These are phyloP conservation scores for Ethmia dodecea DNA, from an alignment of 2,888 invertebrate species.

Conservation along the genomic window DNA sequence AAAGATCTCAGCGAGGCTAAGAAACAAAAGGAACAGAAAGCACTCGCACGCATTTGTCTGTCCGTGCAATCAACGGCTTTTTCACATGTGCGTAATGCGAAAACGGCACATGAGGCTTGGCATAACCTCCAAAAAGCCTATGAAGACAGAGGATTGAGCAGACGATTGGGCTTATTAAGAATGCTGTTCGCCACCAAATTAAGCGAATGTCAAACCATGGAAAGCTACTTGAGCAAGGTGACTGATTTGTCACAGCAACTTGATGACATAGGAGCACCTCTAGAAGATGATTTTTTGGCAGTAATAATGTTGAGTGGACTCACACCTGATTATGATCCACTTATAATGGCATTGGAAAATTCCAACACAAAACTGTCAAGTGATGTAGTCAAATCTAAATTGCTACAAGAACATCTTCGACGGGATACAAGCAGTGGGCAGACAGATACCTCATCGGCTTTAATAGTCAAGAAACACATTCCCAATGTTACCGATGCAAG, in stretches of 20 bases:
- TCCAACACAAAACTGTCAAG: slow-evolving; percentile 5
- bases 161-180: slow-evolving; percentile 9
- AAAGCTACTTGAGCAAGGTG: slow-evolving; percentile 11
- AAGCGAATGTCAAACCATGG: slow-evolving; percentile 9
- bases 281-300: slow-evolving; percentile 21
- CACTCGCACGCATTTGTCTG: slow-evolving; percentile 16
- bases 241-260: slow-evolving; percentile 14
- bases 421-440: slow-evolving; percentile 3
- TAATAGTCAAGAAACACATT: background rate
- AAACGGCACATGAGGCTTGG: slow-evolving; percentile 13
- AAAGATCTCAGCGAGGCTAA: too few relatives aligned
- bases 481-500: slow-evolving; percentile 8
- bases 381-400: slow-evolving; percentile 4
- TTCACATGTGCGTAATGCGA: slow-evolving; percentile 11
- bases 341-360: slow-evolving; percentile 21
- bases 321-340: slow-evolving; percentile 17
- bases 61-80: slow-evolving; percentile 5
- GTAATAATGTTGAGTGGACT: slow-evolving; percentile 19
- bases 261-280: slow-evolving; percentile 12
- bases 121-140: slow-evolving; percentile 12
- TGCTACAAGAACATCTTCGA: slow-evolving; percentile 4
- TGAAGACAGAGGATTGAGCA: slow-evolving; percentile 14
- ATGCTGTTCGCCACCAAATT: slow-evolving; percentile 10
- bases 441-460: slow-evolving; percentile 1
- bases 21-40: slow-evolving; percentile 7